Evolutionary conservation across 2,797 vertebrate genomes (phyloP).

Genomic region (Adrianichthys oophorus): DNA sequence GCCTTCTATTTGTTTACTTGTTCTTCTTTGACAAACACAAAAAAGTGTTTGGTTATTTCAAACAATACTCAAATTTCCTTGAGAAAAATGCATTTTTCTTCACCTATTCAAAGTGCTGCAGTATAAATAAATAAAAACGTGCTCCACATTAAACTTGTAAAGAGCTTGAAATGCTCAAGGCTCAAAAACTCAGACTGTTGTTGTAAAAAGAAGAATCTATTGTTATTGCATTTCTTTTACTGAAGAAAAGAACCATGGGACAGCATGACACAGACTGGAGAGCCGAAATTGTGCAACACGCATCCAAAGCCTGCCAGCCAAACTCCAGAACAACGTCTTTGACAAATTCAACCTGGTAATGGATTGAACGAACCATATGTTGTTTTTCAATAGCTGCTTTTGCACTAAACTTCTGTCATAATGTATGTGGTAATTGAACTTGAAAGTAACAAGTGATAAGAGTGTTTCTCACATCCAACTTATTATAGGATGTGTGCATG

Average conservation of each 20-base stretch:
- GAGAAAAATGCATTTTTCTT: too few species aligned
- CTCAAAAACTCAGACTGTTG: conserved; percentile 12
- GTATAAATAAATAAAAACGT: not conserved
- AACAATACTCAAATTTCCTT: not conserved
- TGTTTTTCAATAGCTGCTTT: not conserved
- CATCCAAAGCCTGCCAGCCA: too few species aligned
- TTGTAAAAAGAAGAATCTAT: not conserved
- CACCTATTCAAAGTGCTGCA: not conserved
- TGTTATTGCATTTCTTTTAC: too few species aligned
- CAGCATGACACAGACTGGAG: too few species aligned
- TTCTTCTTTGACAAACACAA: too few species aligned
- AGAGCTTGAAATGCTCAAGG: conserved; percentile 15
- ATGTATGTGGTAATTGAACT: conserved; percentile 2
- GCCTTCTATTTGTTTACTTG: too few species aligned
- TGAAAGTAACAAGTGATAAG: conserved; percentile 13
- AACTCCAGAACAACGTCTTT: too few species aligned
- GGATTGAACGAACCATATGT: too few species aligned
- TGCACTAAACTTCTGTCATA: not conserved
- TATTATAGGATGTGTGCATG: conserved; percentile 13
- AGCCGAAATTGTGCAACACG: too few species aligned
- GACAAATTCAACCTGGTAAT: too few species aligned
- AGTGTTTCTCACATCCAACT: conserved; percentile 17
- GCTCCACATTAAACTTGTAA: conserved; percentile 2
- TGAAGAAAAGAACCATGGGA: too few species aligned
- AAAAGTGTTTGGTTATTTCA: too few species aligned